phyloP scores from a whole-genome alignment of 2,888 invertebrate species.

The Lasioglossum marginatum region DNA sequence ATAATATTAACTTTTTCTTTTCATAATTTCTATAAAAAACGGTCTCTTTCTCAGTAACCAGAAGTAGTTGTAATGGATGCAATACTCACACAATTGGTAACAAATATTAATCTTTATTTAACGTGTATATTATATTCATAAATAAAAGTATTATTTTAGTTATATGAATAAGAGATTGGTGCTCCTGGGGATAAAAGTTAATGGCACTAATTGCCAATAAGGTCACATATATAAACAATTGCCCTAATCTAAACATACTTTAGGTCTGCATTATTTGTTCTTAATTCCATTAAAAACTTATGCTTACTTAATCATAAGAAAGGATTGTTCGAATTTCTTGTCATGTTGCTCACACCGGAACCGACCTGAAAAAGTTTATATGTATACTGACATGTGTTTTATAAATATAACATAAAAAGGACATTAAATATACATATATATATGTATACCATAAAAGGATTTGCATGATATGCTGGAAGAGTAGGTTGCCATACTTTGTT shows the following conservation, averaged over 20 bases:
- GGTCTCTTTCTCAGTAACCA: not conserved
- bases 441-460: constrained; percentile 83
- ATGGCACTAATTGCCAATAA: constrained; percentile 82
- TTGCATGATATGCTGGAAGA: constrained; percentile 82
- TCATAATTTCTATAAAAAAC: not conserved
- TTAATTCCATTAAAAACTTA: constrained; percentile 74
- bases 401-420: not conserved
- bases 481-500: constrained; percentile 83
- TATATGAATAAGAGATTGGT: constrained; percentile 80
- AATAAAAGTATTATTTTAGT: constrained; percentile 82
- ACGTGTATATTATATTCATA: constrained; percentile 83
- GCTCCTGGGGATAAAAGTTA: constrained; percentile 79
- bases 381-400: constrained; percentile 5
- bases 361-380: constrained; percentile 76
- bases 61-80: constrained; percentile 33
- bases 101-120: constrained; percentile 83
- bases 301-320: constrained; percentile 86
- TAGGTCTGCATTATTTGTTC: constrained; percentile 79
- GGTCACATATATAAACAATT: constrained; percentile 80
- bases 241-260: constrained; percentile 79
- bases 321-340: constrained; percentile 86
- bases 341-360: constrained; percentile 79
- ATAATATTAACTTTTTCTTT: not conserved
- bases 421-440: constrained; percentile 47
- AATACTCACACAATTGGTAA: constrained; percentile 76